phyloP scores from a whole-genome alignment of 2,113 vertebrate species.

The Myotis davidii region DNA sequence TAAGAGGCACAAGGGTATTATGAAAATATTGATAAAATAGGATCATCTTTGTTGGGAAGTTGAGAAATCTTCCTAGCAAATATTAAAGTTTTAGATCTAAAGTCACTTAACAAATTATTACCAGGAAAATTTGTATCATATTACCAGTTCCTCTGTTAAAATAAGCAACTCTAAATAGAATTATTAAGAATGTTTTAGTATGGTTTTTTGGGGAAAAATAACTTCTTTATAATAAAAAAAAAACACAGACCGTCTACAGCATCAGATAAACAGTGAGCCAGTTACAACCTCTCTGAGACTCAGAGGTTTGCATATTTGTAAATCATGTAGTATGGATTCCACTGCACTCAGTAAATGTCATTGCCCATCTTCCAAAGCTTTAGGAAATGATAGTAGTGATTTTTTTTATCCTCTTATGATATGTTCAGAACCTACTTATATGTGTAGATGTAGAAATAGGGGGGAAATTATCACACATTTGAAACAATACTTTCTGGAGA shows the following conservation, averaged over 20 bases:
- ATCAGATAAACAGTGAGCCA: not conserved
- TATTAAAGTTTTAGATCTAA: not conserved
- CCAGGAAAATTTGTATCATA: not conserved
- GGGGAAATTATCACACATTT: not conserved
- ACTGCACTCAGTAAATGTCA: not conserved
- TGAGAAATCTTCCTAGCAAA: not conserved
- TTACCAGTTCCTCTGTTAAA: not conserved
- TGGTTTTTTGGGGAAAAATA: not conserved
- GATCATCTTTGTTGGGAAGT: not conserved
- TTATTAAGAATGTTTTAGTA: not conserved
- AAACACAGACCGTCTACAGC: not conserved
- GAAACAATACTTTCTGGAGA: conserved; percentile 27
- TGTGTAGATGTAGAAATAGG: not conserved
- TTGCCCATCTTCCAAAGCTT: not conserved
- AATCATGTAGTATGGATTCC: not conserved
- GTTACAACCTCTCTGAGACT: not conserved
- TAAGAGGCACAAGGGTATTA: not conserved
- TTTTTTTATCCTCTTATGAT: not conserved
- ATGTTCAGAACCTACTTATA: not conserved
- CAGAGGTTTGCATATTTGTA: not conserved
- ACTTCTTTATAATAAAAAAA: not conserved
- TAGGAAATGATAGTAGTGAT: not conserved
- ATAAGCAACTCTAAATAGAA: not conserved
- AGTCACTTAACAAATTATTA: not conserved
- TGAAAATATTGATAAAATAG: not conserved